Evolutionary conservation across 1,140 invertebrate genomes (phyloP).

Genomic region (Aphidius ervi): DNA sequence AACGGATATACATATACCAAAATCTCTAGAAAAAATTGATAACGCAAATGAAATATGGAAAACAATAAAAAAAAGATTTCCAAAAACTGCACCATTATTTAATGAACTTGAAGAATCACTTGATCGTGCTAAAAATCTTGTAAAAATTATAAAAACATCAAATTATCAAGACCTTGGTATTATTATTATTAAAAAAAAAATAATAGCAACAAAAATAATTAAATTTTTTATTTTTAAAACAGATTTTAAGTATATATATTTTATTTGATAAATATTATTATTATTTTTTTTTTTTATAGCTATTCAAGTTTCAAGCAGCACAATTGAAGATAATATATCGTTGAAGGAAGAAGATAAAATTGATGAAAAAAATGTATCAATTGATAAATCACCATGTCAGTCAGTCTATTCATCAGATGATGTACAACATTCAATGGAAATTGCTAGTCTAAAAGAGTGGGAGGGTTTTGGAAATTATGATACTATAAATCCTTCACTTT

Average conservation of each 20-base stretch:
- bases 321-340: too few species aligned
- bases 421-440: neutral
- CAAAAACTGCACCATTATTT: conserved; percentile 36
- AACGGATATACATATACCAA: conserved; percentile 25
- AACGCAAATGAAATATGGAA: conserved; percentile 34
- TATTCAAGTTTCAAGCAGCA: too few species aligned
- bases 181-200: neutral
- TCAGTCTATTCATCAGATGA: neutral
- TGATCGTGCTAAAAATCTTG: conserved; percentile 31
- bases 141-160: conserved; percentile 22
- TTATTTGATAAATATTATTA: too few species aligned
- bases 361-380: neutral
- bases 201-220: too few species aligned
- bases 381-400: neutral
- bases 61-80: conserved; percentile 34
- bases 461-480: conserved; percentile 2
- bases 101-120: conserved; percentile 38
- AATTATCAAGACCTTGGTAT: conserved; percentile 27
- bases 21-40: conserved; percentile 30
- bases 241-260: too few species aligned
- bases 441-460: conserved; percentile 12
- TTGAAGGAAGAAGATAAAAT: neutral
- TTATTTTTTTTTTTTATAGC: too few species aligned
- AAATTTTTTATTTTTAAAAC: too few species aligned
- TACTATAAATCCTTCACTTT: neutral